Percentiles rank a stretch among this genome's conserved stretches.
Conservation (phyloP, 92 coral and sea anemone genomes). For the Heliopora coerulea region DNA sequence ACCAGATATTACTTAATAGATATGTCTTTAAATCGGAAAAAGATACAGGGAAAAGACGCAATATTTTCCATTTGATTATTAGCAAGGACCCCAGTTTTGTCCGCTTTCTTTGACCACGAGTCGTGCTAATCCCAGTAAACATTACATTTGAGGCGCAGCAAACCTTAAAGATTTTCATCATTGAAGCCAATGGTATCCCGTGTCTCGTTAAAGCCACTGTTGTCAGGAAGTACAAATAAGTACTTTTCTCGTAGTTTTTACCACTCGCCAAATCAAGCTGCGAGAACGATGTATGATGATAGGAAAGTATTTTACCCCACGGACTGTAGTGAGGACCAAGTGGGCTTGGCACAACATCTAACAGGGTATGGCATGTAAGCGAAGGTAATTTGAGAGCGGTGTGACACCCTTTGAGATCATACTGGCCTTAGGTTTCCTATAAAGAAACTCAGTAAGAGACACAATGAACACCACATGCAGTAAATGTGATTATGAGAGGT, state of each 20-base stretch:
- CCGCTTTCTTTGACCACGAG: too few species aligned
- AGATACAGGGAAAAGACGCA: too few species aligned
- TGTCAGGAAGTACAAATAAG: too few species aligned
- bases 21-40: too few species aligned
- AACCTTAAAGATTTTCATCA: too few species aligned
- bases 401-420: slow-evolving; percentile 2
- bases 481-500: neutral
- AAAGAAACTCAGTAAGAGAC: neutral
- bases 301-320: slow-evolving; percentile 34
- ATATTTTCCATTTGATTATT: too few species aligned
- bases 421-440: neutral
- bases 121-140: too few species aligned
- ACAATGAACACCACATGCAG: slow-evolving; percentile 4
- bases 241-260: too few species aligned
- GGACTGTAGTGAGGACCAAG: slow-evolving; percentile 26
- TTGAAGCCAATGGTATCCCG: too few species aligned
- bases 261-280: slow-evolving; percentile 42
- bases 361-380: neutral
- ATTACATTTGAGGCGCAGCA: too few species aligned
- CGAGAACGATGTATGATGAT: slow-evolving; percentile 20
- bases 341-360: slow-evolving; percentile 16
- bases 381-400: neutral
- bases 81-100: too few species aligned
- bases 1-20: too few species aligned
- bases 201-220: neutral